These are phyloP conservation scores for Melierax canorus DNA, from an alignment of 2,113 vertebrate genomes.

Conservation along the genomic window DNA sequence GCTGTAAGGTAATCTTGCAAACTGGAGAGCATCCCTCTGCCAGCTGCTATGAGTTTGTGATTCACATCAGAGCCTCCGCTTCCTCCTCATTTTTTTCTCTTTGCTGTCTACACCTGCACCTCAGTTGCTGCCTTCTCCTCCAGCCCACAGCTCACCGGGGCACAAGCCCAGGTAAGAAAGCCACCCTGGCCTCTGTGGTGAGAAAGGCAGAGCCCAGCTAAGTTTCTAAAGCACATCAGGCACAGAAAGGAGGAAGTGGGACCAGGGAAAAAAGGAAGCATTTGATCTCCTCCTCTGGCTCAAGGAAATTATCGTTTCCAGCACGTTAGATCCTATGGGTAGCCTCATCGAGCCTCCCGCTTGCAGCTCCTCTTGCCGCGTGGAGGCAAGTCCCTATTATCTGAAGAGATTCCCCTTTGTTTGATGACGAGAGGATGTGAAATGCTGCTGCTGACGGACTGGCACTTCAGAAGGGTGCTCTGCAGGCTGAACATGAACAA, in stretches of 20 bases:
- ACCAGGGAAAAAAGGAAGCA: background rate
- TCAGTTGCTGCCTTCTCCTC: background rate
- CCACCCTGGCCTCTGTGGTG: background rate
- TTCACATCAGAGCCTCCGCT: background rate
- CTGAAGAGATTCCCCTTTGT: constrained; percentile 15
- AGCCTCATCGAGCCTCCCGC: background rate
- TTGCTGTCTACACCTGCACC: background rate
- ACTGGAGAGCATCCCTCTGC: background rate
- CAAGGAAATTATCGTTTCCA: background rate
- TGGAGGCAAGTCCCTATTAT: background rate
- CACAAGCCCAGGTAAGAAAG: background rate
- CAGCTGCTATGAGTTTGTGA: background rate
- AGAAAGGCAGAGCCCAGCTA: background rate
- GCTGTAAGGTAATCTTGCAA: background rate
- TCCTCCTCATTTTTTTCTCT: background rate
- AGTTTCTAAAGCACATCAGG: background rate
- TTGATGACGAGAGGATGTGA: background rate
- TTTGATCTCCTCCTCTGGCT: background rate
- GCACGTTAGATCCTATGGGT: background rate
- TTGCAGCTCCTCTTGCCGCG: background rate
- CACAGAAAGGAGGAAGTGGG: background rate
- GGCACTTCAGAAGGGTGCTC: constrained; percentile 6
- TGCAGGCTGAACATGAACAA: background rate
- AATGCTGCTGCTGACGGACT: background rate
- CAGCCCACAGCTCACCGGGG: background rate